These are phyloP conservation scores for Psococerastis gibbosa DNA, from an alignment of 2,888 invertebrate genomes.

Conservation along the genomic window DNA sequence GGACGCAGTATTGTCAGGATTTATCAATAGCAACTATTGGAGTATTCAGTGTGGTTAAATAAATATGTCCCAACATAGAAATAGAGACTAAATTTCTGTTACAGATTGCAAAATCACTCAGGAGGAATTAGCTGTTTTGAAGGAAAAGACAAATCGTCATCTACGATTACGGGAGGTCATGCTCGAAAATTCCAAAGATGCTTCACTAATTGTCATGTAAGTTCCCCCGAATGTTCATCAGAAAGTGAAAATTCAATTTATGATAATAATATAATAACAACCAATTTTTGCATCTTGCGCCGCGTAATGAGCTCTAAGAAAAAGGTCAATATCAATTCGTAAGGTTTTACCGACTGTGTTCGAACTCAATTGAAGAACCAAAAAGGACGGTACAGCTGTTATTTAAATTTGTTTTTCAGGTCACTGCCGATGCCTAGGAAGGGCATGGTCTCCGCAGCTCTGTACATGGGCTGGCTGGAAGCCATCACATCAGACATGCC, in stretches of 20 bases:
- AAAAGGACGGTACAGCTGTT: no score
- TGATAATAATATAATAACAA: background rate
- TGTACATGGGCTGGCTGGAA: slow-evolving; percentile 96
- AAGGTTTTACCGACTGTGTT: no score
- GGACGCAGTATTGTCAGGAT: no score
- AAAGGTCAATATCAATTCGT: no score
- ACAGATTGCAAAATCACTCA: slow-evolving; percentile 48
- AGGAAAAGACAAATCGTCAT: slow-evolving; percentile 81
- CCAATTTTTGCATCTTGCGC: no score
- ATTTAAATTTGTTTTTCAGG: slow-evolving; percentile 32
- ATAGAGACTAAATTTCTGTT: no score
- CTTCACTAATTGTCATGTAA: slow-evolving; percentile 89
- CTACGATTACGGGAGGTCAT: slow-evolving; percentile 78
- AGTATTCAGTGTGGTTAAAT: no score
- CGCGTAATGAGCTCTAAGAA: no score
- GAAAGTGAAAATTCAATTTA: slow-evolving; percentile 4
- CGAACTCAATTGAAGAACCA: no score
- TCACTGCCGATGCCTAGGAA: slow-evolving; percentile 83
- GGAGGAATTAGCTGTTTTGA: slow-evolving; percentile 48
- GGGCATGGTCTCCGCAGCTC: slow-evolving; percentile 71
- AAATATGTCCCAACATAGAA: no score
- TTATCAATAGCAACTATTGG: no score
- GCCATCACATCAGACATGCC: slow-evolving; percentile 74
- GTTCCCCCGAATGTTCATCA: no score
- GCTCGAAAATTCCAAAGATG: slow-evolving; percentile 64